phyloP scores from a whole-genome alignment of 2,888 invertebrate species.

The Blera fallax region DNA sequence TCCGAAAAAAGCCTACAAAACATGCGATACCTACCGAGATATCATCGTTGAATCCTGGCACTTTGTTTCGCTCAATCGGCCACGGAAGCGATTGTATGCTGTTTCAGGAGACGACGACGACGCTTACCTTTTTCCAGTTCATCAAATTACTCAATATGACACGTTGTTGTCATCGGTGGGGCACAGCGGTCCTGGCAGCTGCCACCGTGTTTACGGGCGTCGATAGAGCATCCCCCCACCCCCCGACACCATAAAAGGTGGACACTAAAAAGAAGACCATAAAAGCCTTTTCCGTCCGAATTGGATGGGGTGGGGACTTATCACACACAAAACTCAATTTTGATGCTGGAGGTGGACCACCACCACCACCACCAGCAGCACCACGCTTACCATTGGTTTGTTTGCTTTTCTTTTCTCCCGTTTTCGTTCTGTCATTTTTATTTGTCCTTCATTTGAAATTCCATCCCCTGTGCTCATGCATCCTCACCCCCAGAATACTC shows the following conservation, averaged over 20 bases:
- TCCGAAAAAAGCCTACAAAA: slow-evolving; percentile 3
- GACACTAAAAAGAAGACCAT: slow-evolving; percentile 47
- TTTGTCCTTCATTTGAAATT: slow-evolving; percentile 63
- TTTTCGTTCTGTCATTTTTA: slow-evolving; percentile 31
- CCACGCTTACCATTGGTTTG: neutral
- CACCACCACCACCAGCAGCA: neutral
- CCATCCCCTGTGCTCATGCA: slow-evolving; percentile 47
- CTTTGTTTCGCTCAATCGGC: slow-evolving; percentile 46
- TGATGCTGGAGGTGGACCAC: slow-evolving; percentile 8
- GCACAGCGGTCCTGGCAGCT: neutral
- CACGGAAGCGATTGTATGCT: slow-evolving; percentile 4
- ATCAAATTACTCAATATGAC: slow-evolving; percentile 42
- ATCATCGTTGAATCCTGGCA: slow-evolving; percentile 14
- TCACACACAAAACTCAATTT: slow-evolving; percentile 47
- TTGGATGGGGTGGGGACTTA: neutral
- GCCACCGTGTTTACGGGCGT: neutral
- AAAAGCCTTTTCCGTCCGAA: slow-evolving; percentile 47
- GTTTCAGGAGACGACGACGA: neutral
- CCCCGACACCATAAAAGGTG: slow-evolving; percentile 19
- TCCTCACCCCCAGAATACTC: neutral
- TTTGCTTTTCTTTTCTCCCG: slow-evolving; percentile 15
- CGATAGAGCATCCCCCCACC: neutral
- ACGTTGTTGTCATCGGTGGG: slow-evolving; percentile 39
- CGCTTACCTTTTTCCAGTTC: slow-evolving; percentile 42
- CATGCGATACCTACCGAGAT: slow-evolving; percentile 4